A percentile compares a stretch with the other conserved stretches of the same genome.
Evolutionary conservation across 1,140 invertebrate species (phyloP).

Genomic region (Drosophila parabipectinata): DNA sequence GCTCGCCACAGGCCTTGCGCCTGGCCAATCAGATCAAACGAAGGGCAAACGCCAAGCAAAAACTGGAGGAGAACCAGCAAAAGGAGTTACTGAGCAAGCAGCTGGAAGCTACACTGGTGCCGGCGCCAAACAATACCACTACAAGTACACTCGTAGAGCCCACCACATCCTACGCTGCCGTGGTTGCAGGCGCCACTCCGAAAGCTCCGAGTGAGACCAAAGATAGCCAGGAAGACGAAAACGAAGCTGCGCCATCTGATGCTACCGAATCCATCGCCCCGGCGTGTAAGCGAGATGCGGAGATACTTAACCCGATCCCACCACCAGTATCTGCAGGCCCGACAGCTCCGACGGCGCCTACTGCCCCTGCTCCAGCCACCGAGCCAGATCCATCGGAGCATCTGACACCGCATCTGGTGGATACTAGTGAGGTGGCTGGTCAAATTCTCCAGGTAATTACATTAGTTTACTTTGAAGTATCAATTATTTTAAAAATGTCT

Average conservation of each 20-base stretch:
- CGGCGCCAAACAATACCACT: conserved; percentile 23
- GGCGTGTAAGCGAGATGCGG: neutral
- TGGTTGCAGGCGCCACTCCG: conserved; percentile 58
- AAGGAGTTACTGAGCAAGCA: conserved; percentile 72
- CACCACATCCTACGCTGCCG: conserved; percentile 65
- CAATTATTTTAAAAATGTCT: neutral
- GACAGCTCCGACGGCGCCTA: conserved; percentile 33
- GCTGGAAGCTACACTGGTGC: conserved; percentile 69
- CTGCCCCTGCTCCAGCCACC: neutral
- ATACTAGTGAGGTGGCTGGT: conserved; percentile 86
- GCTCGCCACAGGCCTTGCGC: conserved; percentile 90
- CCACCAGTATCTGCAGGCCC: conserved; percentile 1
- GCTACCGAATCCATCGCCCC: conserved; percentile 47
- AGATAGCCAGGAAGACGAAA: conserved; percentile 26
- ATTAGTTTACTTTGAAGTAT: neutral
- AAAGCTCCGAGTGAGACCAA: conserved; percentile 55
- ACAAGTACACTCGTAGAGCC: conserved; percentile 54
- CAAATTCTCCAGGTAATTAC: conserved; percentile 85
- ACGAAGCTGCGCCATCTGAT: conserved; percentile 57
- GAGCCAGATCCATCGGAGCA: conserved; percentile 84
- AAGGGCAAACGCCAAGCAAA: conserved; percentile 85
- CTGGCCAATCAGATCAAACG: conserved; percentile 88
- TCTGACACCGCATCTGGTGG: conserved; percentile 86
- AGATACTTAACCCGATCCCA: conserved; percentile 13
- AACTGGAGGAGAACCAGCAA: conserved; percentile 79